A percentile compares a stretch with the other conserved stretches of the same genome.
phyloP scores from a whole-genome alignment of 1,140 invertebrate genomes.

The Mya arenaria region DNA sequence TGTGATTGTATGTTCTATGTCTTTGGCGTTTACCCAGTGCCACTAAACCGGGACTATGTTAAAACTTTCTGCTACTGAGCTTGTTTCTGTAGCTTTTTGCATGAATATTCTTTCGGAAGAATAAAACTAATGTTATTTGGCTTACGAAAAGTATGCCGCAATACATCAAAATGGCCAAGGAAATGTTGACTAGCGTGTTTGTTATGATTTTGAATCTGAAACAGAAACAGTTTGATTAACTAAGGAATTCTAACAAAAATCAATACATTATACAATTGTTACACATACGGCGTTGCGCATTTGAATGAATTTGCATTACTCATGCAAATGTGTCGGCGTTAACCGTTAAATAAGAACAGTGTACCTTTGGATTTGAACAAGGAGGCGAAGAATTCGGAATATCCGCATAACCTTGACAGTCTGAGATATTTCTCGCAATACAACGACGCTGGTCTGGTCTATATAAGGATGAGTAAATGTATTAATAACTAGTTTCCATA shows the following conservation, averaged over 20 bases:
- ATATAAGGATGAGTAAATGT: no score
- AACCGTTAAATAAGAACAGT: background rate
- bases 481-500: no score
- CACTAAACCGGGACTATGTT: no score
- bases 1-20: no score
- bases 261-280: background rate
- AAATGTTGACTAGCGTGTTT: constrained; percentile 44
- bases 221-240: background rate
- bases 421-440: background rate
- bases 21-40: no score
- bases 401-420: constrained; percentile 19
- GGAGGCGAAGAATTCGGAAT: constrained; percentile 24
- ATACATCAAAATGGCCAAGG: constrained; percentile 42
- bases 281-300: background rate
- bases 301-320: background rate
- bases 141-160: constrained; percentile 43
- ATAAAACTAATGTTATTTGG: background rate
- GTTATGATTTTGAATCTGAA: constrained; percentile 44
- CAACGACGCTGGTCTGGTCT: background rate
- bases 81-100: no score
- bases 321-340: background rate
- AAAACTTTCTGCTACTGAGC: no score
- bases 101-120: background rate
- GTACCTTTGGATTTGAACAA: constrained; percentile 36
- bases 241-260: background rate